Evolutionary conservation across 2,888 invertebrate genomes (phyloP).

Genomic region (Neelides folsomi): DNA sequence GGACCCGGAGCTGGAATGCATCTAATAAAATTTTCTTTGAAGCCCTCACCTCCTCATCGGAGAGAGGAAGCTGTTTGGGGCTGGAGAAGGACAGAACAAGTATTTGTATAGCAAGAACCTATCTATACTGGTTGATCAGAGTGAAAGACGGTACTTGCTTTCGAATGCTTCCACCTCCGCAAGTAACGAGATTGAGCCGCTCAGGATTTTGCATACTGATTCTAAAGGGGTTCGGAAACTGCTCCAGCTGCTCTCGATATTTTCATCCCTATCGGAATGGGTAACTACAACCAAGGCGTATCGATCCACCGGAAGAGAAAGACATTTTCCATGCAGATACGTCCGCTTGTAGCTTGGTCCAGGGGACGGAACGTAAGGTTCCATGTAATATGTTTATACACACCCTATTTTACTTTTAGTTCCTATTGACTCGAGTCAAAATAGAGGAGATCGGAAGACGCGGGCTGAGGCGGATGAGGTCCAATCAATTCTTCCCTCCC

Average conservation of each 20-base stretch:
- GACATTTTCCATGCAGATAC: too few species aligned
- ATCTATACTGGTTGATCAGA: constrained; percentile 3
- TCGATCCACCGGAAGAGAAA: constrained; percentile 9
- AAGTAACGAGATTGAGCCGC: constrained; percentile 23
- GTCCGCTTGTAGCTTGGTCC: too few species aligned
- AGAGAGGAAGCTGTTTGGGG: not conserved
- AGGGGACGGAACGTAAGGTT: too few species aligned
- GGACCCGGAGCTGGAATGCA: constrained; percentile 26
- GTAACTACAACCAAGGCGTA: constrained; percentile 1
- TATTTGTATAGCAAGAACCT: constrained; percentile 1
- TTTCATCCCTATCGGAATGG: constrained; percentile 12
- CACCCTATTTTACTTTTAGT: too few species aligned
- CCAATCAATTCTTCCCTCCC: too few species aligned
- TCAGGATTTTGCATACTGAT: constrained; percentile 30
- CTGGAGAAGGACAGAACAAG: not conserved
- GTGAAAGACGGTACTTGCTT: constrained; percentile 2
- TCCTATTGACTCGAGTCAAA: not conserved
- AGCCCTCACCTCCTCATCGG: not conserved
- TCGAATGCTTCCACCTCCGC: constrained; percentile 4
- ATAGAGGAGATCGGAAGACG: not conserved
- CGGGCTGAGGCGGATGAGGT: not conserved
- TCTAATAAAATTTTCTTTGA: constrained; percentile 32
- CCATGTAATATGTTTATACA: too few species aligned
- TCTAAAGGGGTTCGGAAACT: constrained; percentile 18
- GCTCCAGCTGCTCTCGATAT: constrained; percentile 16